Conservation (phyloP, 2,888 invertebrate genomes). For the Limnephilus auricula region DNA sequence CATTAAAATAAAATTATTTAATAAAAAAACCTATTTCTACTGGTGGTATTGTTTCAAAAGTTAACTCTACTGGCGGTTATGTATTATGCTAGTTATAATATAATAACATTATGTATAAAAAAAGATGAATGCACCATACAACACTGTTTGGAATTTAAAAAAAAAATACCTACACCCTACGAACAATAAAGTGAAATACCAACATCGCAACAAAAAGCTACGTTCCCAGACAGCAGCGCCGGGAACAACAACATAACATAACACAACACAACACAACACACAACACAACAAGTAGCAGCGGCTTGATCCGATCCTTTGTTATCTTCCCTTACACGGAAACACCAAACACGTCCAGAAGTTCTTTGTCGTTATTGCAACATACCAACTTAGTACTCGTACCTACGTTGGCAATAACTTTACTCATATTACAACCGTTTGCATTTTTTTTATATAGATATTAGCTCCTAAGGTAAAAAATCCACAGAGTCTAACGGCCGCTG, state of each 20-base stretch:
- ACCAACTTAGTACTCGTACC: neutral
- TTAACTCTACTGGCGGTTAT: too few relatives aligned
- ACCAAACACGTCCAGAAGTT: slow-evolving; percentile 4
- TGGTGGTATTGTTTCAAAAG: too few relatives aligned
- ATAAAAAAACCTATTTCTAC: too few relatives aligned
- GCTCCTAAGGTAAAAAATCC: too few relatives aligned
- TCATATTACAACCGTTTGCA: neutral
- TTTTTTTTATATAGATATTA: too few relatives aligned
- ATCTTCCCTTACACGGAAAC: neutral
- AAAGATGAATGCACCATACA: neutral
- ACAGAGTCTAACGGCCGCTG: too few relatives aligned
- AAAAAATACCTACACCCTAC: neutral
- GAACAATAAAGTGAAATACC: neutral
- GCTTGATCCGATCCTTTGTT: slow-evolving; percentile 22
- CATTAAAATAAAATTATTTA: too few relatives aligned
- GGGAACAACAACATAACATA: neutral
- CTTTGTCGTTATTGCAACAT: neutral
- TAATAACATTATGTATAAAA: neutral
- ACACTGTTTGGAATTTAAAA: neutral
- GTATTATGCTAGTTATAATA: too few relatives aligned
- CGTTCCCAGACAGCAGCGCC: slow-evolving; percentile 8
- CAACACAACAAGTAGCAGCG: neutral
- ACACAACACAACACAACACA: neutral
- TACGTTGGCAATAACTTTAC: too few relatives aligned
- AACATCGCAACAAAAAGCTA: neutral